Evolutionary conservation across 2,888 invertebrate species (phyloP).

Genomic region (Caenorhabditis sp.): DNA sequence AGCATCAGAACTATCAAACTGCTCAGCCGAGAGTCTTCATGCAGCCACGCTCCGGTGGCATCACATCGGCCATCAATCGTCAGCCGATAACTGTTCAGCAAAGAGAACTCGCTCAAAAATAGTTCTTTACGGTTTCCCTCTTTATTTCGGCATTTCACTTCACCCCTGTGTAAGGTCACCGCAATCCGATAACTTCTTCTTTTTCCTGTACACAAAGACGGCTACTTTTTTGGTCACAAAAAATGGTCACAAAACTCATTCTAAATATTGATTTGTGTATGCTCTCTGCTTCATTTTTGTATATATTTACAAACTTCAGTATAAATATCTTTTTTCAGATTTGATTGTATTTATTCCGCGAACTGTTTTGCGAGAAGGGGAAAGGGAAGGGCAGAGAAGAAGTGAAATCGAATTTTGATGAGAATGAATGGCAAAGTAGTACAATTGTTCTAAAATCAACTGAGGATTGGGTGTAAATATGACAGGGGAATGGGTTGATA

Average conservation of each 20-base stretch:
- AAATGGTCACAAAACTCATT: conserved; percentile 3
- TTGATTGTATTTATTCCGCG: no score
- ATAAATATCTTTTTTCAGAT: no score
- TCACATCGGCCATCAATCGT: conserved; percentile 40
- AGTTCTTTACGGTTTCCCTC: conserved; percentile 2
- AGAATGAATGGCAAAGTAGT: conserved; percentile 26
- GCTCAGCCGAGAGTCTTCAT: conserved; percentile 37
- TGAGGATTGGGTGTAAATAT: conserved; percentile 24
- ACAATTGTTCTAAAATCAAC: conserved; percentile 19
- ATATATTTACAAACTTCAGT: no score
- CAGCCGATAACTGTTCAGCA: conserved; percentile 30
- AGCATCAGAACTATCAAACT: no score
- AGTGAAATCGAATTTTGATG: neutral
- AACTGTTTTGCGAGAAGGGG: no score
- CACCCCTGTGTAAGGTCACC: conserved; percentile 46
- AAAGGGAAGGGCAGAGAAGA: neutral
- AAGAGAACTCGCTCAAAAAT: conserved; percentile 39
- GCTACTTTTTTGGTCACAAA: conserved; percentile 55
- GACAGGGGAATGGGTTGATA: no score
- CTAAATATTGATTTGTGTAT: conserved; percentile 35
- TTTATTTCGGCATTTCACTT: neutral
- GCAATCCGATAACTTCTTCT: neutral
- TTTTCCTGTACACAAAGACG: conserved; percentile 10
- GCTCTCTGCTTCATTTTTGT: neutral
- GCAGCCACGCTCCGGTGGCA: conserved; percentile 36